Base-by-base conservation (phyloP, 64 coral and sea anemone species). In the Montipora cactus region DNA sequence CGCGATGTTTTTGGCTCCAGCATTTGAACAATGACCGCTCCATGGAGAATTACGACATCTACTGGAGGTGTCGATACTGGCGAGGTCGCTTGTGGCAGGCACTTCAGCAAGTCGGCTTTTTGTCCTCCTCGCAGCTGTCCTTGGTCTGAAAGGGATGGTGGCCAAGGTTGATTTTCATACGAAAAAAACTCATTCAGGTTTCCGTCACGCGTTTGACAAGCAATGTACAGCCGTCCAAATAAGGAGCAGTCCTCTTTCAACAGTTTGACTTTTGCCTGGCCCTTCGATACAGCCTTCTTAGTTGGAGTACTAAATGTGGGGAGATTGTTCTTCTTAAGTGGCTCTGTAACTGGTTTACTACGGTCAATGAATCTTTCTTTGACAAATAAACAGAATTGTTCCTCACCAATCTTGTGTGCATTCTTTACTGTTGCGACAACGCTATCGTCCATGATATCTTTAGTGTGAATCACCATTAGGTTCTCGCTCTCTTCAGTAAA, bases 81-180 rank as follows among this genome's bases (percentile, higher is more conserved):
- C 75, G 89, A 90, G 76, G 89, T 83, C 75, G 78, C 68, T 91
- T 91, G 89, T 71, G 61, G 89, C 89, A 91, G 67, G 89, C 89
- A 91, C 77, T 82, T 91, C 48, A 82, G 67, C 79, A 91, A 91
- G 89, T 91, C 67, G 5, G 79, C 89, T 91, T 91, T 91, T 71
- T 83, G 89, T 91, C 79, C 89, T 91, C 79, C 78, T 91, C 79
- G 79, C 59, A 91, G 79, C 89, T 91, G 78, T 71, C 79, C 89
- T 91, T 83, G 78, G 59, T 91, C 89, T 71, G 59, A 67, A 91
- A 91, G 59, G 89, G 79, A 91, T 91, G 89, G 62, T 71, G 78
- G 79, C 89, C 89, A 91, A 81, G 78, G 89, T 73, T 91, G 89
- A 91, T 82, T 91, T 71, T 91, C 79, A 73, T 70, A 91, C 49